These are phyloP conservation scores for Leptarthrus brevirostris DNA, from an alignment of 2,888 invertebrate genomes.

Conservation along the genomic window DNA sequence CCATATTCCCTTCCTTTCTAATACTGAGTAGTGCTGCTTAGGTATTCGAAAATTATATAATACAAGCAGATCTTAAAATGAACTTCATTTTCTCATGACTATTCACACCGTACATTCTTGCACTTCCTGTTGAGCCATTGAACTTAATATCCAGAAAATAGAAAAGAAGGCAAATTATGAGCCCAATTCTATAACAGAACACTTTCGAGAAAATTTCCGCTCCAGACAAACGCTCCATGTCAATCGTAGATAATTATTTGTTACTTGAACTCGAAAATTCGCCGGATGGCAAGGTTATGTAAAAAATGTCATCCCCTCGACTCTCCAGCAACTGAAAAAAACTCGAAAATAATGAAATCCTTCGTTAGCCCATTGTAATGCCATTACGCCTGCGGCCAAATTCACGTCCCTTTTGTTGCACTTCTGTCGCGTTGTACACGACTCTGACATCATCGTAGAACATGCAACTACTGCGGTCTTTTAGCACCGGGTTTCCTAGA, in stretches of 20 bases:
- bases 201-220: constrained; percentile 28
- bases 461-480: constrained; percentile 56
- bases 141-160: neutral
- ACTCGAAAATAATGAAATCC: constrained; percentile 53
- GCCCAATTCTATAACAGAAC: constrained; percentile 13
- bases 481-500: constrained; percentile 53
- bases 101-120: neutral
- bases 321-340: constrained; percentile 47
- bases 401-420: constrained; percentile 55
- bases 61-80: too few species aligned
- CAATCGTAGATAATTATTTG: constrained; percentile 45
- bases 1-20: too few species aligned
- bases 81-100: neutral
- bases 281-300: constrained; percentile 36
- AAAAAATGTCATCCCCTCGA: constrained; percentile 2
- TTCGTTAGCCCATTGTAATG: constrained; percentile 56
- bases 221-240: constrained; percentile 21
- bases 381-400: constrained; percentile 58
- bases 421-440: constrained; percentile 41
- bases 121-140: neutral
- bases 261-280: constrained; percentile 33
- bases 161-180: constrained; percentile 15
- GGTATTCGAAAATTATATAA: too few species aligned
- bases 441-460: constrained; percentile 45
- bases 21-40: too few species aligned